Evolutionary conservation across 2,797 vertebrate genomes (phyloP).

Genomic region (Hydrolagus colliei): DNA sequence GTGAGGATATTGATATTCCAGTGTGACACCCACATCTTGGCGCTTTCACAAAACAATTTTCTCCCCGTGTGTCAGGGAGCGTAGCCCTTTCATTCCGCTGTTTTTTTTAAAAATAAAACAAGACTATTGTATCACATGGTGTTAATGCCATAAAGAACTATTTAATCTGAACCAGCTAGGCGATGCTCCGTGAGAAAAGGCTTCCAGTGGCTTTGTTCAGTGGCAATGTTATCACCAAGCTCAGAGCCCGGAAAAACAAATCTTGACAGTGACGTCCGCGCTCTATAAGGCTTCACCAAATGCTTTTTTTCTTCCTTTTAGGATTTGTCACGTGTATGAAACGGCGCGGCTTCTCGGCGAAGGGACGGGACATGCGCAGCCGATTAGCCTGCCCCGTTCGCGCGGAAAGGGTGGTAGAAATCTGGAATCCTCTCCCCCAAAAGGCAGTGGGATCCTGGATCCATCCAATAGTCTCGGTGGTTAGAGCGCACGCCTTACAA

Average conservation of each 20-base stretch:
- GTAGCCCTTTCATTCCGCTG: conserved; percentile 34
- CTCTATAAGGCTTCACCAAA: background rate
- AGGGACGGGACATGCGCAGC: background rate
- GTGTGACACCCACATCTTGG: conserved; percentile 29
- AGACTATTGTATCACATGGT: conserved; percentile 32
- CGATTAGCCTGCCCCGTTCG: background rate
- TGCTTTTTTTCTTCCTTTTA: background rate
- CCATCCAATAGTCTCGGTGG: too few species aligned
- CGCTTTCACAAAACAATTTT: conserved; percentile 37
- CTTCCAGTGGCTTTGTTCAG: conserved; percentile 10
- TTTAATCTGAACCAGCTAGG: conserved; percentile 33
- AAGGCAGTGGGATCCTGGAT: too few species aligned
- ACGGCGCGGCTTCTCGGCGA: too few species aligned
- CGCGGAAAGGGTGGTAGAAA: too few species aligned
- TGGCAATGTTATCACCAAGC: background rate
- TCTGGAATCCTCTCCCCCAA: too few species aligned
- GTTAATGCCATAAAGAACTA: background rate
- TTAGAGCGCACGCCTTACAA: too few species aligned
- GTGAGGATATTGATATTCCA: conserved; percentile 30
- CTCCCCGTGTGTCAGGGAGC: conserved; percentile 29
- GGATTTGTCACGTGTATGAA: background rate
- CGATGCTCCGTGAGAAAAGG: conserved; percentile 33
- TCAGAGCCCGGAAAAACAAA: background rate
- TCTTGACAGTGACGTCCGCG: background rate
- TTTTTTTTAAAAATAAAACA: conserved; percentile 30